These are phyloP conservation scores for Podarcis raffonei DNA, from an alignment of 2,113 vertebrate species.

Conservation along the genomic window DNA sequence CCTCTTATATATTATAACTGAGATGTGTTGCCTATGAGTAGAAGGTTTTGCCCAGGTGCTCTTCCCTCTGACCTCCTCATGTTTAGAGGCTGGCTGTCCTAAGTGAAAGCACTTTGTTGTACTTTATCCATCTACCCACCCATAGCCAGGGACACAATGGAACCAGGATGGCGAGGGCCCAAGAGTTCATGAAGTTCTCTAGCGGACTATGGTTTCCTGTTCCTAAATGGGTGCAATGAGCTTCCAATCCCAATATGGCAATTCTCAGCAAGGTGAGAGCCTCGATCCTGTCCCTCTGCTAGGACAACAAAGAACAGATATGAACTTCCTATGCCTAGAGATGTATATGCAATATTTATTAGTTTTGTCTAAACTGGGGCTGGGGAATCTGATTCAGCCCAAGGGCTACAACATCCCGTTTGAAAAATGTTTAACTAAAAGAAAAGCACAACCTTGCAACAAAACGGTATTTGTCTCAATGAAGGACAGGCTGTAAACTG, in stretches of 20 bases:
- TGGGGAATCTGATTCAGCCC: no score
- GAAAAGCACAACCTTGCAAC: no score
- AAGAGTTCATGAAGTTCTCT: background rate
- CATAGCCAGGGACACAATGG: background rate
- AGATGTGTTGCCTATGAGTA: background rate
- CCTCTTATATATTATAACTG: no score
- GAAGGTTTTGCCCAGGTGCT: background rate
- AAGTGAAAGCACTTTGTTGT: background rate
- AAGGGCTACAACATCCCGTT: no score
- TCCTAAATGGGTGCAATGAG: background rate
- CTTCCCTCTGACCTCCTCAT: background rate
- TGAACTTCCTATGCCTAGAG: background rate
- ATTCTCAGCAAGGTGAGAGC: background rate
- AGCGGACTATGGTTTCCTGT: background rate
- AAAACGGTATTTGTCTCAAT: no score
- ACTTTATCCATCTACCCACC: no score
- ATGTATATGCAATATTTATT: background rate
- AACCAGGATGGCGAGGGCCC: background rate
- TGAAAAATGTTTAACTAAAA: no score
- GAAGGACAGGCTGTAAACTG: no score
- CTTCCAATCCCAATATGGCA: background rate
- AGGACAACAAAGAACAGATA: background rate
- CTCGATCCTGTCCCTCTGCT: background rate
- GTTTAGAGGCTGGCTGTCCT: background rate
- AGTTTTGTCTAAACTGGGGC: background rate